phyloP scores from a whole-genome alignment of 2,888 invertebrate genomes.

The Pachycephus smyrnensis region DNA sequence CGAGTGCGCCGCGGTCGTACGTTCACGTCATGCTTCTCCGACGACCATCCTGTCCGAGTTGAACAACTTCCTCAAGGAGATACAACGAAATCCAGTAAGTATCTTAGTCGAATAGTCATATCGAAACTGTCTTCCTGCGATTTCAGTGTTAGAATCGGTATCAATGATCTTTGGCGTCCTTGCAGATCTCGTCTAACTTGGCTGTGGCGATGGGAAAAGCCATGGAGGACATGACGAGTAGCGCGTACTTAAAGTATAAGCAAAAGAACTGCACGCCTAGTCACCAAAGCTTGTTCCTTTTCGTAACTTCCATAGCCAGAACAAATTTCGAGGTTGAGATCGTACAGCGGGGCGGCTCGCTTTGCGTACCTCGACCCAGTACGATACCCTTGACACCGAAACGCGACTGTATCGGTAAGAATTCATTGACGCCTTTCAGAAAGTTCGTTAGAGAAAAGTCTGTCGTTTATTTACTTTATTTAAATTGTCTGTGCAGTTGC shows the following conservation, averaged over 20 bases:
- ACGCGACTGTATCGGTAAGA: slow-evolving; percentile 81
- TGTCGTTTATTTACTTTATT: slow-evolving; percentile 18
- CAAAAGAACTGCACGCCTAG: slow-evolving; percentile 76
- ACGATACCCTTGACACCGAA: slow-evolving; percentile 76
- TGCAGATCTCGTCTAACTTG: slow-evolving; percentile 77
- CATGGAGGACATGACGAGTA: slow-evolving; percentile 94
- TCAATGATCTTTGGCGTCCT: slow-evolving; percentile 24
- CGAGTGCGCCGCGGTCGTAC: slow-evolving; percentile 75
- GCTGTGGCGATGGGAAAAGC: slow-evolving; percentile 91
- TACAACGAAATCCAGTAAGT: slow-evolving; percentile 75
- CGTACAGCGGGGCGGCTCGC: slow-evolving; percentile 87
- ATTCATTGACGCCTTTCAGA: neutral
- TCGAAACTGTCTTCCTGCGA: neutral
- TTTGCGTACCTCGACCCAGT: slow-evolving; percentile 69
- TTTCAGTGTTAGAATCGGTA: slow-evolving; percentile 8
- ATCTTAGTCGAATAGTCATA: neutral
- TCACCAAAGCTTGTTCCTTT: slow-evolving; percentile 84
- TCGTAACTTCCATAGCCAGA: slow-evolving; percentile 89
- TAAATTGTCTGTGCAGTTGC: slow-evolving; percentile 74
- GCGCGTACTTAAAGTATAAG: slow-evolving; percentile 84
- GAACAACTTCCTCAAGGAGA: slow-evolving; percentile 75
- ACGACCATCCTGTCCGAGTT: slow-evolving; percentile 68
- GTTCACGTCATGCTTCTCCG: slow-evolving; percentile 71
- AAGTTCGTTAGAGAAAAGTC: slow-evolving; percentile 22
- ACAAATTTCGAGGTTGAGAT: slow-evolving; percentile 95